Evolutionary conservation across 30 jellyfish, hydroid and myxozoan species (phyloP), one percentile per base, ranked within the genome.

Genomic region (Pelagia noctiluca): DNA sequence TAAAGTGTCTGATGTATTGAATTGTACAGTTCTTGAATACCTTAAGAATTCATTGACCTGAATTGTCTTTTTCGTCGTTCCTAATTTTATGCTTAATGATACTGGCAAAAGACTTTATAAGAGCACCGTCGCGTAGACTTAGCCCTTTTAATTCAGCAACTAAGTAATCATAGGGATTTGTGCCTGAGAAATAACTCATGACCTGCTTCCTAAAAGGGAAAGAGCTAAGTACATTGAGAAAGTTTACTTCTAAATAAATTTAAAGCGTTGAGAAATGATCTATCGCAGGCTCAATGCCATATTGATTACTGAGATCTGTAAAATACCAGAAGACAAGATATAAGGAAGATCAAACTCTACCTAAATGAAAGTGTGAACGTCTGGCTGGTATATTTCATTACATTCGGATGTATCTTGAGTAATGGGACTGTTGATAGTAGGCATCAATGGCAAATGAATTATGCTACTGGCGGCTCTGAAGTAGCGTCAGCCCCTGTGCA

Each of bases 281-380:
- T 4, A 52, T 52, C 68, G 21, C 68, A 30, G 68, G 68, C 68
- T 52, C 68, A 52, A 52, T 52, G 28, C 68, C 68, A 52, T 52
- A 30, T 52, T 52, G 30, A 3, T 42, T 16, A 42, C 57, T 42
- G 57, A 42, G 57, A 16, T 42, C 8, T 5, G 16, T 52, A 52
- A 52, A 10, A 52, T 52, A 10, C 21, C 26, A 52, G 26, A 3
- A 52, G 26, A 30, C 68, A 52, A 52, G 68, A 52, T 19, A 52
- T 3, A 52, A 52, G 68, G 21, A 4, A 52, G 16, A 30, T 52
- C 68, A 52, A 52, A 52, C 68, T 52, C 68, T 3, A 30, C 68
- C 21, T 10, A 30, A 52, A 52, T 30, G 30, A 52, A 10, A 4
- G 68, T 30, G 16, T 52, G 68, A 5, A 52, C 26, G 68, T 52